Evolutionary conservation across 2,113 vertebrate genomes (phyloP), one percentile per base, ranked within the genome.

Genomic region (Otis tarda): DNA sequence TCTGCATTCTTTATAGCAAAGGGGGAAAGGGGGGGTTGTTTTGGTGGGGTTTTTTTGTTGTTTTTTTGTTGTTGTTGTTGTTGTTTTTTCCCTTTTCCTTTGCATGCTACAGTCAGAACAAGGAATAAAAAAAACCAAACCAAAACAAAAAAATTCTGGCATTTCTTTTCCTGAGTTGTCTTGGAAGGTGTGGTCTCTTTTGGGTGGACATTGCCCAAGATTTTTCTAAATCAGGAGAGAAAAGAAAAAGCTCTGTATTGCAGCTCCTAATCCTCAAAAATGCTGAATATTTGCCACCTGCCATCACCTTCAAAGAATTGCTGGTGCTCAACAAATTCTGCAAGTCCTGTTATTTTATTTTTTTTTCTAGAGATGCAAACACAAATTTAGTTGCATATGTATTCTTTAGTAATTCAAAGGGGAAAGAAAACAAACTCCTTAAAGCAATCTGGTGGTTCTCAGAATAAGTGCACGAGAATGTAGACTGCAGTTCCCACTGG

Each of bases 221-320:
- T 57, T 95, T 79, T 89, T 93, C 41, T 74, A 65, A 79, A 82
- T 83, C 33, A 2, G 3, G n/a, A 93, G 33, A 79, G 35, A 75
- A 87, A 35, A 37, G 27, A 28, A 85, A 83, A 87, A 64, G 24
- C 10, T 47, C 9, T 35, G 4, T 77, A 60, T 43, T 75, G 50
- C 37, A 43, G 21, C 45, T 89, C 43, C 33, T 81, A 68, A 84
- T 95, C n/a, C 73, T 87, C 16, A 89, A 41, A 94, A 90, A 94
- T 78, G 60, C 39, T 52, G 57, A 92, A 8, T 68, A 87, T 93
- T 87, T 95, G 30, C 80, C 64, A 94, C 93, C 76, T 92, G 73
- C 60, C 30, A 71, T 87, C 73, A 45, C 84, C 71, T 84, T 95
- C 76, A 84, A 78, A 75, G 49, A 75, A 56, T 3, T 87, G 12